These are phyloP conservation scores for Mythimna impura DNA, from an alignment of 2,888 invertebrate species.

Conservation along the genomic window DNA sequence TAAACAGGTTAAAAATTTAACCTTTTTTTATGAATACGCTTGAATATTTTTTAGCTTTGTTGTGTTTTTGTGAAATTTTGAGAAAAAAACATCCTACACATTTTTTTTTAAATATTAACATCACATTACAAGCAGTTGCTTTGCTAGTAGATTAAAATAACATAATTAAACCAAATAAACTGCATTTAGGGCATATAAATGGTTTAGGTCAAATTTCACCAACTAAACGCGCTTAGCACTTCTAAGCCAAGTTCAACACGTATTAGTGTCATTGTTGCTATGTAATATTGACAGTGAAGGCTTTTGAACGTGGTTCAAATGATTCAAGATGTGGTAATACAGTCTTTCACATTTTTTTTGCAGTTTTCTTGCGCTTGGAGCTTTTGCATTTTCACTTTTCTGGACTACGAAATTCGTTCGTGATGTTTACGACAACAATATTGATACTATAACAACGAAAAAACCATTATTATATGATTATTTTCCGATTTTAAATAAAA, in stretches of 20 bases:
- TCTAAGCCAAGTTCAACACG: not conserved
- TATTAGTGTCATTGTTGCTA: not conserved
- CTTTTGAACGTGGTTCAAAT: not conserved
- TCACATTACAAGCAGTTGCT: too few species aligned
- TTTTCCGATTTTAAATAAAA: constrained; percentile 32
- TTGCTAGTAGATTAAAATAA: not conserved
- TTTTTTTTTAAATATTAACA: too few species aligned
- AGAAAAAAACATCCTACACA: too few species aligned
- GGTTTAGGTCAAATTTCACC: not conserved
- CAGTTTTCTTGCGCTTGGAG: constrained; percentile 40
- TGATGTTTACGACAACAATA: not conserved
- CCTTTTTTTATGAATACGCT: too few species aligned
- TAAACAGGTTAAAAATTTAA: too few species aligned
- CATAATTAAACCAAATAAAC: not conserved
- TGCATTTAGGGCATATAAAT: not conserved
- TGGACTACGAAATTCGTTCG: constrained; percentile 32
- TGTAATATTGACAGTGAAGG: not conserved
- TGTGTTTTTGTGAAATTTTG: too few species aligned
- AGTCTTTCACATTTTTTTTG: constrained; percentile 33
- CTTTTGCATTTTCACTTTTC: constrained; percentile 43
- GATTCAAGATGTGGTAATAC: constrained; percentile 7
- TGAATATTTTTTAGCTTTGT: too few species aligned
- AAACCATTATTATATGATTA: constrained; percentile 28
- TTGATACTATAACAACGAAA: not conserved
- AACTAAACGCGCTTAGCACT: too few species aligned